phyloP scores from a whole-genome alignment of 2,888 invertebrate genomes.

The Caradrina kadenii region DNA sequence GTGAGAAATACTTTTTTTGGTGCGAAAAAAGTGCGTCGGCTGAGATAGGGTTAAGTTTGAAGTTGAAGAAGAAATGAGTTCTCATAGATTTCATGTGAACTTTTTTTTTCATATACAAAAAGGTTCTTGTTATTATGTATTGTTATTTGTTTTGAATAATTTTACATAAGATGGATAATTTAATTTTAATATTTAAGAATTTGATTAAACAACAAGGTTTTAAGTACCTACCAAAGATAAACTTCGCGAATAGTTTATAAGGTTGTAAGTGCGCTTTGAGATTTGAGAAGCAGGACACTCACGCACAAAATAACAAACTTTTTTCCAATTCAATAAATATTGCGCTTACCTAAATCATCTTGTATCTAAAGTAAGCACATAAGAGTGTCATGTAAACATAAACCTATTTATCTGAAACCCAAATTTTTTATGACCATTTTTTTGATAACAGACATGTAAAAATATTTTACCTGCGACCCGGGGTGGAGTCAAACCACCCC shows the following conservation, averaged over 20 bases:
- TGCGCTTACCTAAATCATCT: background rate
- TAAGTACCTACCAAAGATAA: no score
- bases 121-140: background rate
- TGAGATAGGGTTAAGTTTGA: slow-evolving; percentile 63
- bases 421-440: slow-evolving; percentile 68
- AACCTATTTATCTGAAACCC: slow-evolving; percentile 52
- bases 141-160: slow-evolving; percentile 22
- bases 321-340: background rate
- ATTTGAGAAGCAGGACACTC: no score
- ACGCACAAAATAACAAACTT: background rate
- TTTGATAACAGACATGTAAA: slow-evolving; percentile 68
- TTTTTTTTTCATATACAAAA: slow-evolving; percentile 34
- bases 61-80: slow-evolving; percentile 61
- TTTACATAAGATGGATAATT: background rate
- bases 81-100: slow-evolving; percentile 62
- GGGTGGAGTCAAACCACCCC: slow-evolving; percentile 86
- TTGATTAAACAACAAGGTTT: no score
- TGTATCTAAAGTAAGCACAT: background rate
- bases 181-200: no score
- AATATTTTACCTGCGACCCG: slow-evolving; percentile 81
- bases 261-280: no score
- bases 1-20: slow-evolving; percentile 76
- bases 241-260: no score
- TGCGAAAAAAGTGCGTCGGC: slow-evolving; percentile 67
- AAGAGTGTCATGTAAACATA: slow-evolving; percentile 22